Evolutionary conservation across 1,140 invertebrate species (phyloP), one percentile per base, ranked within the genome.

Genomic region (Drosophila seguyi): DNA sequence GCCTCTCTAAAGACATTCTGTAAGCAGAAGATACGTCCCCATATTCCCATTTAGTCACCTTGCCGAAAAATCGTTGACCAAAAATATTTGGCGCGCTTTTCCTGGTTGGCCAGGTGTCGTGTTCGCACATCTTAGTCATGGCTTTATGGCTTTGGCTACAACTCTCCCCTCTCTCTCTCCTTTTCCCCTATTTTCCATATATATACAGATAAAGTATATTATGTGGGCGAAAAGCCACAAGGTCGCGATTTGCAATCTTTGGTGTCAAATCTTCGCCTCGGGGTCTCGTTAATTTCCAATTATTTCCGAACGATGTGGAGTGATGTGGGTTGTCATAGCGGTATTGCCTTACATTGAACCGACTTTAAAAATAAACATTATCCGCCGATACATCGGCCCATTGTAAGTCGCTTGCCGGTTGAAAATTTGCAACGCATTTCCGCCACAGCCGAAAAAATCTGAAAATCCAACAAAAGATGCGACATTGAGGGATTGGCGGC

Each of bases 351-450:
- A 78, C 58, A 72, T 65, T 53, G 20, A 20, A 31, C 11, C 48
- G 34, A 42, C 27, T 55, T 48, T 42, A 41, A 65, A 75, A 75
- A 55, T 67, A 69, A 75, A 65, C 45, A 39, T 34, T 58, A 58
- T 41, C 68, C 44, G 45, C 16, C 39, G 36, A 44, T 42, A 47
- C 59, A 68, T 57, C 25, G 53, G 29, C 39, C 34, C 36, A 47
- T 58, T 55, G 45, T 50, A 48, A 45, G 11, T 42, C 41, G 41
- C n/a, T 20, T 11, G 34, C 20, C 48, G 42, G 22, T 47, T 41
- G 52, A 34, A 76, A 75, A 80, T 88, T 87, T 22, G 66, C 80
- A 62, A 79, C 75, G 84, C 83, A 83, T 86, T 86, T 87, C 62
- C 79, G 69, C 18, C 45, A 18, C n/a, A 41, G 48, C 29, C 55